Evolutionary conservation across 2,888 invertebrate species (phyloP).

Genomic region (Terebella lapidaria): DNA sequence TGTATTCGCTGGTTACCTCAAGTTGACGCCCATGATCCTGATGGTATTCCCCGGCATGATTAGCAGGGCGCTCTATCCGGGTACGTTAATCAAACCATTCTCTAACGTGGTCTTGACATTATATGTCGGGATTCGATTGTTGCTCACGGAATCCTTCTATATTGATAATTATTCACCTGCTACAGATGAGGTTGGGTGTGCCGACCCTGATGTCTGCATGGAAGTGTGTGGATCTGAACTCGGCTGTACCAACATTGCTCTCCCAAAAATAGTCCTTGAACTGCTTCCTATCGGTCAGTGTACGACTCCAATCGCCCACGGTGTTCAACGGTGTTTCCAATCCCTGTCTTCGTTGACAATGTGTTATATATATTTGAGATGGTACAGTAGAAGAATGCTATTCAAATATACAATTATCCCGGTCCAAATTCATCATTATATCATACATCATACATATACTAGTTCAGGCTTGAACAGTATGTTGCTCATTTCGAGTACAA

Average conservation of each 20-base stretch:
- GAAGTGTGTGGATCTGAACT: slow-evolving; percentile 51
- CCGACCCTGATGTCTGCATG: slow-evolving; percentile 52
- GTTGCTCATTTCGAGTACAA: too few species aligned
- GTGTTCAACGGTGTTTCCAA: too few species aligned
- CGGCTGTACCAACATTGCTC: slow-evolving; percentile 57
- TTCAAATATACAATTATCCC: too few species aligned
- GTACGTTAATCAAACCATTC: slow-evolving; percentile 26
- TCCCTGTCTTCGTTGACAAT: too few species aligned
- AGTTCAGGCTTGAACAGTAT: too few species aligned
- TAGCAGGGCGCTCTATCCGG: slow-evolving; percentile 38
- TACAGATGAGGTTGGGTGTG: slow-evolving; percentile 55
- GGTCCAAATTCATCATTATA: too few species aligned
- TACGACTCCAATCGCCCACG: neutral
- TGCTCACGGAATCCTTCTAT: too few species aligned
- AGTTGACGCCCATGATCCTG: slow-evolving; percentile 55
- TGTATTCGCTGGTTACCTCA: slow-evolving; percentile 55
- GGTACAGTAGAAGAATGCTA: too few species aligned
- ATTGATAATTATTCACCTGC: too few species aligned
- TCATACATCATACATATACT: too few species aligned
- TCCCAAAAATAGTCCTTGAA: slow-evolving; percentile 55
- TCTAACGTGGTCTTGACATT: neutral
- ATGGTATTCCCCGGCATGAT: slow-evolving; percentile 50
- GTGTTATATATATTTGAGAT: too few species aligned
- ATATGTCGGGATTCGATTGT: neutral
- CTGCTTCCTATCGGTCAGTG: slow-evolving; percentile 50